A percentile compares a stretch with the other conserved stretches of the same genome.
Evolutionary conservation across 2,113 vertebrate species (phyloP).

Genomic region (Typhlomys cinereus): DNA sequence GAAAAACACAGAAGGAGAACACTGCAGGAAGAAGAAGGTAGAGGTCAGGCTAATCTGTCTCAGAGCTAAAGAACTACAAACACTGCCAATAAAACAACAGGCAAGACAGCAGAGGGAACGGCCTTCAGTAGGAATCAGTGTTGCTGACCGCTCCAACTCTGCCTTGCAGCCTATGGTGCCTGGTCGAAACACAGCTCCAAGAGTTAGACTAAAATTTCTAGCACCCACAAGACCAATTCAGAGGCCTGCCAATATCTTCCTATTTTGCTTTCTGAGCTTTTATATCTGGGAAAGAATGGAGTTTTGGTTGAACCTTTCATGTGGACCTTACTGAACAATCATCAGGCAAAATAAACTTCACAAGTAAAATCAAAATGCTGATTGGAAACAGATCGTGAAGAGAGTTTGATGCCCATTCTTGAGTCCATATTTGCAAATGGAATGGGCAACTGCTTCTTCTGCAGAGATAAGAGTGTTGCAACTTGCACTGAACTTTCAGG

Average conservation of each 20-base stretch:
- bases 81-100: background rate
- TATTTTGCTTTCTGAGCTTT: background rate
- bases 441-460: background rate
- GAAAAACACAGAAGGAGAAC: background rate
- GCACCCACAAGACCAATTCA: background rate
- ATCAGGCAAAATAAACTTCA: background rate
- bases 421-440: background rate
- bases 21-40: background rate
- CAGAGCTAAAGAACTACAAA: background rate
- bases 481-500: background rate
- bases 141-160: background rate
- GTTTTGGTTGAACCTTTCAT: slow-evolving; percentile 33
- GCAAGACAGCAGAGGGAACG: background rate
- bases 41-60: background rate
- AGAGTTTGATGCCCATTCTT: background rate
- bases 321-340: slow-evolving; percentile 14
- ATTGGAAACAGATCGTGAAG: background rate
- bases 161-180: background rate
- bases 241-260: rapidly evolving
- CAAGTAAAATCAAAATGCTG: slow-evolving; percentile 39
- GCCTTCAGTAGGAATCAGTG: background rate
- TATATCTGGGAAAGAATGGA: background rate
- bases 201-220: no score
- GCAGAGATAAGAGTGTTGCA: background rate
- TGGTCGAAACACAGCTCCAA: background rate